A percentile compares a stretch with the other conserved stretches of the same genome.
Conservation (phyloP, 2,888 invertebrate species). For the Drosophila multiciliata region DNA sequence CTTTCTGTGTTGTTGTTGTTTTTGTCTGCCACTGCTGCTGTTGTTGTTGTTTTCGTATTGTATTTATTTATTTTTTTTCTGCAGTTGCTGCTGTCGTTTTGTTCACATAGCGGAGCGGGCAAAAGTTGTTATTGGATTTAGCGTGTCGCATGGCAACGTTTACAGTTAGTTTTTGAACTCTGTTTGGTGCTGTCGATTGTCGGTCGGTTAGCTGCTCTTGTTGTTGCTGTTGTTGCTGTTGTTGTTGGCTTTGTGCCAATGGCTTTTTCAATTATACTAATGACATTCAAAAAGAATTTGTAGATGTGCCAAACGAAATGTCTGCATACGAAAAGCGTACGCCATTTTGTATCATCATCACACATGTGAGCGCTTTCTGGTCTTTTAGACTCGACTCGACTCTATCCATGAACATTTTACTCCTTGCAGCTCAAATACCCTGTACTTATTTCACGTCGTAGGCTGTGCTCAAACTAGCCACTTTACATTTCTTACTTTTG, state of each 20-base stretch:
- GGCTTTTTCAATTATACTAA: slow-evolving; percentile 80
- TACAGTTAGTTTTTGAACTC: slow-evolving; percentile 68
- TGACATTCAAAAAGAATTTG: slow-evolving; percentile 80
- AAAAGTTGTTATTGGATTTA: slow-evolving; percentile 74
- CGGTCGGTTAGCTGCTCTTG: slow-evolving; percentile 40
- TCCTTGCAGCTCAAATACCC: slow-evolving; percentile 26
- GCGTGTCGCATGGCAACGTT: slow-evolving; percentile 71
- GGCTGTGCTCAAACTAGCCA: not conserved
- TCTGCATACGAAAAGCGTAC: slow-evolving; percentile 58
- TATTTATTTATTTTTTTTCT: slow-evolving; percentile 21
- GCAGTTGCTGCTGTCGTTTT: slow-evolving; percentile 47
- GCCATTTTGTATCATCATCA: slow-evolving; percentile 64
- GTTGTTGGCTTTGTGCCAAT: slow-evolving; percentile 71
- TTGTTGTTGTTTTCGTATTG: slow-evolving; percentile 33
- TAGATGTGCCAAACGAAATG: slow-evolving; percentile 73
- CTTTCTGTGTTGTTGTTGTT: slow-evolving; percentile 46
- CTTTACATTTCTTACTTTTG: not conserved
- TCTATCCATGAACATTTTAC: slow-evolving; percentile 15
- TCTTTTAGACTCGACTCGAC: slow-evolving; percentile 7
- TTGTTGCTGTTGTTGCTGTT: slow-evolving; percentile 5
- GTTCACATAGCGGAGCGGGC: slow-evolving; percentile 47
- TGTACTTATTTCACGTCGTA: not conserved
- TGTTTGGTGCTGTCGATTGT: slow-evolving; percentile 47
- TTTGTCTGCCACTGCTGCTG: slow-evolving; percentile 34
- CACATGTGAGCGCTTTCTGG: slow-evolving; percentile 45